Conservation (phyloP, 2,113 vertebrate species). For the Bos javanicus region DNA sequence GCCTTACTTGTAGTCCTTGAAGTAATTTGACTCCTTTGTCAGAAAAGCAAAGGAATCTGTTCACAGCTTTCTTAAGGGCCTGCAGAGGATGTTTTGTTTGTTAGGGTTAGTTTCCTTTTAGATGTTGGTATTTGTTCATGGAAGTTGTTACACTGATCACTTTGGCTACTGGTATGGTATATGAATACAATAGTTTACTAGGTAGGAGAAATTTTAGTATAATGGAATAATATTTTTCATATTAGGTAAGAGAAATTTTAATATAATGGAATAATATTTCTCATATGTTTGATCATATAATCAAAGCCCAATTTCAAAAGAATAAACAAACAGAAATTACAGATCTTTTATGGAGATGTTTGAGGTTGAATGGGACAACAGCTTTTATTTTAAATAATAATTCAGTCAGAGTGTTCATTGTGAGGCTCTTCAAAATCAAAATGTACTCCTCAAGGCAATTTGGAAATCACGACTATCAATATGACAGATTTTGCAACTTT, state of each 20-base stretch:
- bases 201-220: background rate
- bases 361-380: background rate
- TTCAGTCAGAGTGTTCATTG: background rate
- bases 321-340: background rate
- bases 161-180: background rate
- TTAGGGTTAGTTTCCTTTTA: background rate
- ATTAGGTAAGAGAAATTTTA: background rate
- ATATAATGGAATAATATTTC: background rate
- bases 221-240: background rate
- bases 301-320: conserved; percentile 11
- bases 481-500: background rate
- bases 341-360: background rate
- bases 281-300: background rate
- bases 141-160: background rate
- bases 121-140: background rate
- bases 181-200: background rate
- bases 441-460: background rate
- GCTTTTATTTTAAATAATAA: background rate
- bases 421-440: background rate
- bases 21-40: conserved; percentile 46
- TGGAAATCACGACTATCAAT: background rate
- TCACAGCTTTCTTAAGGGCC: background rate
- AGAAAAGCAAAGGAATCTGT: conserved; percentile 31
- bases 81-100: background rate
- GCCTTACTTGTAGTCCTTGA: conserved; percentile 35